Evolutionary conservation across 2,113 vertebrate genomes (phyloP).

Genomic region (Psophia crepitans): DNA sequence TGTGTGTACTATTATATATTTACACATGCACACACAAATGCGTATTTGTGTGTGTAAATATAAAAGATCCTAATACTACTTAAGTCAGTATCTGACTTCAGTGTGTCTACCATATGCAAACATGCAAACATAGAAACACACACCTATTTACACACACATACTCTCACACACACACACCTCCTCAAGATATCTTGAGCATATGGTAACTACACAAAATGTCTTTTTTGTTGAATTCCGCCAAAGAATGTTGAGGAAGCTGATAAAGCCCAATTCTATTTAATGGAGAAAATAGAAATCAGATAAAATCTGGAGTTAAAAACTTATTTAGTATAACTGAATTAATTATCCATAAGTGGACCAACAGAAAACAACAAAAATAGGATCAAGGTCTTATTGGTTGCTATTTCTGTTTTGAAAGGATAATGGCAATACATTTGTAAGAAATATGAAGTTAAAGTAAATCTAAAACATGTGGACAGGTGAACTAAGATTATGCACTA

Average conservation of each 20-base stretch:
- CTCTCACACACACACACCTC: no score
- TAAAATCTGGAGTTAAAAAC: not conserved
- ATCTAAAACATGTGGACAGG: not conserved
- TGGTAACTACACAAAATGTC: not conserved
- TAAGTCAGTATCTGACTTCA: not conserved
- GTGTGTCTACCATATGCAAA: not conserved
- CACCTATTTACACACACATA: not conserved
- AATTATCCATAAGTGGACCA: not conserved
- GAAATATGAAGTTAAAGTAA: not conserved
- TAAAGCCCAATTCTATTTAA: not conserved
- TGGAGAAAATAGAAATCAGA: not conserved
- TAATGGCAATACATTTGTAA: not conserved
- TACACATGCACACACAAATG: not conserved
- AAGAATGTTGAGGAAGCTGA: not conserved
- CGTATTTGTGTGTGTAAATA: accelerated
- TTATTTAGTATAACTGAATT: not conserved
- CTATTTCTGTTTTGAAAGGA: not conserved
- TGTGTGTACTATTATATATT: not conserved
- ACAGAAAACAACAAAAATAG: not conserved
- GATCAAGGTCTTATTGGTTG: not conserved
- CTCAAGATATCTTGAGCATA: not conserved
- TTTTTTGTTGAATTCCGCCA: not conserved
- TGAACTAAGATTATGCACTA: not conserved
- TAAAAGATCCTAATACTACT: not conserved
- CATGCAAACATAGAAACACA: not conserved